These are phyloP conservation scores for Myripristis jacobus DNA, from an alignment of 2,797 vertebrate species.

Conservation along the genomic window DNA sequence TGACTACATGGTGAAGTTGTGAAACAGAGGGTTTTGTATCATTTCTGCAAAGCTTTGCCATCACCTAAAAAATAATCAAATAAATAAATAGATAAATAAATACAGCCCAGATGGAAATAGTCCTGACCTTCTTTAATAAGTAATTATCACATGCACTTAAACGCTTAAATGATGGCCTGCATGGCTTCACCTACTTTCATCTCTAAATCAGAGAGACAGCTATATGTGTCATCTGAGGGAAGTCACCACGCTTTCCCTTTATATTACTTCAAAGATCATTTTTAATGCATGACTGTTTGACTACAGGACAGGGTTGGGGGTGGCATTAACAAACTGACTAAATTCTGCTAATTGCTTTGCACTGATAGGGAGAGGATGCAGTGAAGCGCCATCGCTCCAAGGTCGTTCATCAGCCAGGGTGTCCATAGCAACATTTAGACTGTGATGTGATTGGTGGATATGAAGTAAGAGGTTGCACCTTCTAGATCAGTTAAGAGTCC, in stretches of 20 bases:
- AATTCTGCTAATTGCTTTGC: conserved; percentile 41
- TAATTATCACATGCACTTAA: conserved; percentile 22
- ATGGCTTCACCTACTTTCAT: conserved; percentile 3
- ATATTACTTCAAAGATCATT: conserved; percentile 23
- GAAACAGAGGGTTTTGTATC: too few species aligned
- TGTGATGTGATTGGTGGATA: conserved; percentile 1
- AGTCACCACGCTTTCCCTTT: conserved; percentile 36
- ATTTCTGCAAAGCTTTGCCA: too few species aligned
- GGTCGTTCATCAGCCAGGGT: conserved; percentile 49
- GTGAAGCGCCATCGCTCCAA: conserved; percentile 27
- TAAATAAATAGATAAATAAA: too few species aligned
- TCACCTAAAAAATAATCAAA: too few species aligned
- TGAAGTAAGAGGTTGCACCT: conserved; percentile 13
- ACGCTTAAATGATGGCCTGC: conserved; percentile 19
- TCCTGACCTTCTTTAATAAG: conserved; percentile 5
- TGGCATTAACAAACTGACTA: conserved; percentile 13
- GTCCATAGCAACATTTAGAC: conserved; percentile 33
- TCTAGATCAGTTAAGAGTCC: background rate
- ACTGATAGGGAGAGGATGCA: background rate
- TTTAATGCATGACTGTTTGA: background rate
- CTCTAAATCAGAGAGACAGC: too few species aligned
- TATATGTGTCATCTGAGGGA: conserved; percentile 7
- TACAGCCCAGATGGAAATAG: background rate
- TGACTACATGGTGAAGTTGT: too few species aligned
- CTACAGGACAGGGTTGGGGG: conserved; percentile 8